Base-by-base conservation (phyloP, 2,888 invertebrate species). In the Magallana nippona region DNA sequence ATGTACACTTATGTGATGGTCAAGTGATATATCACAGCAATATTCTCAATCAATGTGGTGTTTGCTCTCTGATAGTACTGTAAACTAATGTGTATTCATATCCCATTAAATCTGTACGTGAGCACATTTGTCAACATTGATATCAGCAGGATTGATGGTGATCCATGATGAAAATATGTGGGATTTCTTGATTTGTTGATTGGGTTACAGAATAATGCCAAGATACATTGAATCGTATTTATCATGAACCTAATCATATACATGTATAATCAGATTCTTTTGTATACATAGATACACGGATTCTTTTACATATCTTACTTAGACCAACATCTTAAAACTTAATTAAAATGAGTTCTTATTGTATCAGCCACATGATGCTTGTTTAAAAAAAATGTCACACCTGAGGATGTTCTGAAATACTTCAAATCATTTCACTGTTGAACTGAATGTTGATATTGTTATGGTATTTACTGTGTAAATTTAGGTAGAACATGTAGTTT, bases 21-120 rank as follows among this genome's bases (percentile, higher is more conserved):
- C 71, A 71, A 27, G 17, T 71, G 22, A 71, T 71, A 71, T 71
- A 71, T 71, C 71, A 27, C 22, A 22, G 71, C 71, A 71, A 15
- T 15, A 71, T 71, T 27, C 27, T 27, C 27, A 71, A 22, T 71
- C 71, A 71, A 32, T 71, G 27, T 22, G 15, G 71, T 71, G 71
- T 71, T 71, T 71, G 71, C 71, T 71, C 32, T 27, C 22, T 71
- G 71, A 71, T 71, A 71, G 71, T 19, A 27, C 71, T 71, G 71
- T 71, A 19, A 22, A 71, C 27, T 15, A 71, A 71, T 71, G 71
- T 71, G 71, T 71, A 71, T 71, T 71, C 71, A 27, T 22, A 27
- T 71, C 71, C 71, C 71, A 71, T 63, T 60, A 71, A 71, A 13
- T 71, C 11, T 71, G 71, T 11, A 71, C 15, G 32, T 27, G 22